phyloP scores from a whole-genome alignment of 2,113 vertebrate genomes.

The Cynoglossus semilaevis region DNA sequence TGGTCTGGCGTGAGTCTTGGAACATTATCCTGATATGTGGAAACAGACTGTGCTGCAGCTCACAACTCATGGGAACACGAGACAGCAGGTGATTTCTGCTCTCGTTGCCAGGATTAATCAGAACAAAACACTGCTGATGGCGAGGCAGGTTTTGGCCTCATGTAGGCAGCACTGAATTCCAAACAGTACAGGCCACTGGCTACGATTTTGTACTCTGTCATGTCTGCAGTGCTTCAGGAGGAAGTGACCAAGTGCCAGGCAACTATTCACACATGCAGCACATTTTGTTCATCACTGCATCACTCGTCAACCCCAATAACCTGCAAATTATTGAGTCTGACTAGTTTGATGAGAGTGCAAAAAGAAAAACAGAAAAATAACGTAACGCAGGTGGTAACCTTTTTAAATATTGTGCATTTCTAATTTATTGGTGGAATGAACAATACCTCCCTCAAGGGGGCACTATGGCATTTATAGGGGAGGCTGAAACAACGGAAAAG shows the following conservation, averaged over 20 bases:
- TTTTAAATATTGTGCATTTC: too few species aligned
- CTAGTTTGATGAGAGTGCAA: too few species aligned
- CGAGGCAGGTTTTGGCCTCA: slow-evolving; percentile 32
- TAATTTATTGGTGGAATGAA: too few species aligned
- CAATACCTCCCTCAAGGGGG: too few species aligned
- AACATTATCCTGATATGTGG: slow-evolving; percentile 69
- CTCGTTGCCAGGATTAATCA: slow-evolving; percentile 60
- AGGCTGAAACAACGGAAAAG: too few species aligned
- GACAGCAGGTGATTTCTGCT: slow-evolving; percentile 67
- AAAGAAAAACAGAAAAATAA: too few species aligned
- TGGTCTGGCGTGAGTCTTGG: slow-evolving; percentile 62
- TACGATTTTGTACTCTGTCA: slow-evolving; percentile 20
- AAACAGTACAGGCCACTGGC: slow-evolving; percentile 23
- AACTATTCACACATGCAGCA: slow-evolving; percentile 2
- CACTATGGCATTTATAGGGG: too few species aligned
- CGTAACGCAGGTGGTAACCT: too few species aligned
- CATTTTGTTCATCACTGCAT: not conserved
- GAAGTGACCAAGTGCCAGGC: slow-evolving; percentile 2
- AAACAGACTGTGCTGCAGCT: slow-evolving; percentile 52
- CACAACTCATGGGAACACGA: slow-evolving; percentile 60
- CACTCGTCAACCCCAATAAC: not conserved
- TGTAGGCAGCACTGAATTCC: slow-evolving; percentile 30
- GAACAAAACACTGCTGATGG: slow-evolving; percentile 53
- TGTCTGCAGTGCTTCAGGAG: slow-evolving; percentile 3
- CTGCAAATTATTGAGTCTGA: not conserved